Conservation (phyloP, 2,888 invertebrate species). For the Cynaeus angustus region DNA sequence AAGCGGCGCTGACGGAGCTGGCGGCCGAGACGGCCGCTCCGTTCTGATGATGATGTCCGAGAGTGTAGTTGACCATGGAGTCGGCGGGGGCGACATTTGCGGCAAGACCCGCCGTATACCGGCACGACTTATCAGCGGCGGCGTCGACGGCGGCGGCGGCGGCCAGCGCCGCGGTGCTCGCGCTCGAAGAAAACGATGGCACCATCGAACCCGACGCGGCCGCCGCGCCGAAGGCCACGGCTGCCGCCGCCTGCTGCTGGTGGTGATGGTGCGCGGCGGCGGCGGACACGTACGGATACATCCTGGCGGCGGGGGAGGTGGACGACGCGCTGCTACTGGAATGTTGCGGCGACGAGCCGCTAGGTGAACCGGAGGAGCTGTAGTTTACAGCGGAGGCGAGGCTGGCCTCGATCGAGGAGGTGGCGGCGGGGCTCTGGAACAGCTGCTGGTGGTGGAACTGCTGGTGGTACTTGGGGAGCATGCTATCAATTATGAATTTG, state of each 20-base stretch:
- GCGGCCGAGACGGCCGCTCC: constrained; percentile 75
- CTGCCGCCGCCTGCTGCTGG: constrained; percentile 82
- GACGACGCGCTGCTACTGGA: constrained; percentile 75
- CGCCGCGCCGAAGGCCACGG: constrained; percentile 77
- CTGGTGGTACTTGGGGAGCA: constrained; percentile 96
- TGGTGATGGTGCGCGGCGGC: constrained; percentile 80
- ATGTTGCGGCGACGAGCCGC: constrained; percentile 82
- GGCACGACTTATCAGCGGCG: constrained; percentile 86
- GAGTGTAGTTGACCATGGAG: constrained; percentile 88
- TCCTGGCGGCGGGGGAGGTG: constrained; percentile 81
- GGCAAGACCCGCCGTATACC: constrained; percentile 81
- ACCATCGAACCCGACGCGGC: constrained; percentile 80
- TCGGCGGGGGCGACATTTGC: constrained; percentile 80
- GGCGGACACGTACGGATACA: constrained; percentile 94
- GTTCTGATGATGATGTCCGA: constrained; percentile 83
- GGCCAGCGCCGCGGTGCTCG: constrained; percentile 75
- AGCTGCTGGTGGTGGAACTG: constrained; percentile 83
- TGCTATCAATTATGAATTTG: constrained; percentile 98
- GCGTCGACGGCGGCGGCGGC: constrained; percentile 80
- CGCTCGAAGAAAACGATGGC: constrained; percentile 74
- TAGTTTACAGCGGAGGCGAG: constrained; percentile 79
- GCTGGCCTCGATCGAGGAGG: constrained; percentile 82
- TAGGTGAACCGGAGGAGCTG: constrained; percentile 77
- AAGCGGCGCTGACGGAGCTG: constrained; percentile 82
- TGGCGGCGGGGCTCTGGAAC: constrained; percentile 74